Conservation (phyloP, 2,888 invertebrate species). For the Tetanocera ferruginea region DNA sequence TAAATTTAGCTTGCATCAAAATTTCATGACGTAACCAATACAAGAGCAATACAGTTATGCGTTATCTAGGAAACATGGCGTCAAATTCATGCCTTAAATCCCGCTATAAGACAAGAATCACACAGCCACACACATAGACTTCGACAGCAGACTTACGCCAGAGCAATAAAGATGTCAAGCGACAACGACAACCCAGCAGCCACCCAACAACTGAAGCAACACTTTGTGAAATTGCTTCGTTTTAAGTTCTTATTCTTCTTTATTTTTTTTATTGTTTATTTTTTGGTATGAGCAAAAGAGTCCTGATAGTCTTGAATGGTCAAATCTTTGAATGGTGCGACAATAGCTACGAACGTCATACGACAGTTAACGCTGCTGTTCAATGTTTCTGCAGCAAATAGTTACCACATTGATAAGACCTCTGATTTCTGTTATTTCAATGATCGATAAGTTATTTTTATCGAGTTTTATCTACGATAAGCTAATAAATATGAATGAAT, state of each 20-base stretch:
- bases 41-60: background rate
- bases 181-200: background rate
- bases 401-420: too few species aligned
- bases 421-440: too few species aligned
- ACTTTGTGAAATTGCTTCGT: background rate
- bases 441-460: too few species aligned
- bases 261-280: background rate
- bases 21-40: constrained; percentile 14
- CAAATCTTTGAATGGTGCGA: too few species aligned
- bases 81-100: constrained; percentile 6
- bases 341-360: too few species aligned
- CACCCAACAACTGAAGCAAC: background rate
- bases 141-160: too few species aligned
- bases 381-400: too few species aligned
- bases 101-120: too few species aligned
- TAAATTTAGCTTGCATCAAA: constrained; percentile 1
- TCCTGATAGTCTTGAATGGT: background rate
- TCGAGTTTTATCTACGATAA: too few species aligned
- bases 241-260: background rate
- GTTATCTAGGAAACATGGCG: constrained; percentile 12
- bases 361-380: background rate
- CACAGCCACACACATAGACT: too few species aligned
- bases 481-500: too few species aligned
- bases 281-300: background rate
- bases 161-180: background rate